Percentiles rank a stretch among this genome's conserved stretches.
phyloP scores from a whole-genome alignment of 2,797 vertebrate genomes.

The Pagetopsis macropterus region DNA sequence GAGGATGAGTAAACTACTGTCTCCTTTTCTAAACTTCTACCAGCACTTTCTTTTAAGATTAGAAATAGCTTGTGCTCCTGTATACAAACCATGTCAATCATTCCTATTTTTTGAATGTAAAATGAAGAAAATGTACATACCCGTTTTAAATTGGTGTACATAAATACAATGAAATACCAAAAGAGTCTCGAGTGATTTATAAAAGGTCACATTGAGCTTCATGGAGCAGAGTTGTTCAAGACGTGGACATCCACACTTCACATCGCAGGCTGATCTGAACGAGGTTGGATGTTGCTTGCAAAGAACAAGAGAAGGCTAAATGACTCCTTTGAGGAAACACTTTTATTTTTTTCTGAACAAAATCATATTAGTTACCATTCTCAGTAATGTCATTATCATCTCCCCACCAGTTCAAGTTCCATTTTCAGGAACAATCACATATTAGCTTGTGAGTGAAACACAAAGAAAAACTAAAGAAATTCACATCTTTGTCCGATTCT shows the following conservation, averaged over 20 bases:
- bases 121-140: slow-evolving; percentile 1
- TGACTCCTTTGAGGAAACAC: slow-evolving; percentile 78
- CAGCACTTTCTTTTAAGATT: slow-evolving; percentile 23
- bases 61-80: slow-evolving; percentile 43
- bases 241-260: not conserved
- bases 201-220: not conserved
- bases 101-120: slow-evolving; percentile 16
- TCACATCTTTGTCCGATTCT: slow-evolving; percentile 85
- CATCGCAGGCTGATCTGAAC: not conserved
- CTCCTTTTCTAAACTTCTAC: not conserved
- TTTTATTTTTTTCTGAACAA: slow-evolving; percentile 93
- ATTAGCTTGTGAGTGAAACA: slow-evolving; percentile 55
- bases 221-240: not conserved
- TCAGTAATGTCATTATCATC: slow-evolving; percentile 81
- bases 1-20: slow-evolving; percentile 57
- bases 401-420: slow-evolving; percentile 68
- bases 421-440: slow-evolving; percentile 54
- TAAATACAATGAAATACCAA: slow-evolving; percentile 10
- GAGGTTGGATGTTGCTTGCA: not conserved
- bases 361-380: slow-evolving; percentile 87
- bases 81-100: slow-evolving; percentile 3
- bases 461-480: slow-evolving; percentile 78
- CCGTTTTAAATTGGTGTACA: slow-evolving; percentile 19
- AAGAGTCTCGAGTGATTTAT: not conserved
- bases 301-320: slow-evolving; percentile 25